phyloP scores from a whole-genome alignment of 2,113 vertebrate genomes.

The Emydura subglobosa region DNA sequence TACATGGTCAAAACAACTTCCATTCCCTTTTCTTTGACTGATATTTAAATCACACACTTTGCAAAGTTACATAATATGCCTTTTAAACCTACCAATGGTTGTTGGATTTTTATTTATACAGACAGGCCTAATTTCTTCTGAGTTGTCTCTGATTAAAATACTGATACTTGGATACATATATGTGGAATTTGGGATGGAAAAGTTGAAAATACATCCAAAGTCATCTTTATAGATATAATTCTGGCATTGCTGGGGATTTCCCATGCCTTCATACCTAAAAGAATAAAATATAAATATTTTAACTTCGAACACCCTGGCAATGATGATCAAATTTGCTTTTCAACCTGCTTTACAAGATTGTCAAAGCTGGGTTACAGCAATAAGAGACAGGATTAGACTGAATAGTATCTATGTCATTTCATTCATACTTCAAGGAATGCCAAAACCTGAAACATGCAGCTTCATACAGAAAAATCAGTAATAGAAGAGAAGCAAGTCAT shows the following conservation, averaged over 20 bases:
- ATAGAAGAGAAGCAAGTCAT: neutral
- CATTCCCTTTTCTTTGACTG: neutral
- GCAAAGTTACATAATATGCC: neutral
- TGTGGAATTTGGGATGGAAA: conserved; percentile 16
- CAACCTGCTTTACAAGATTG: neutral
- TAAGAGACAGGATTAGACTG: neutral
- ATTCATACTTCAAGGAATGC: neutral
- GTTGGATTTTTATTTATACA: conserved; percentile 55
- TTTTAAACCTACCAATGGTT: conserved; percentile 44
- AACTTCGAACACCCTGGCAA: neutral
- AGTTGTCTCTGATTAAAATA: conserved; percentile 46
- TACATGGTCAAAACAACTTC: neutral
- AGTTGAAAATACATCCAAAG: conserved; percentile 46
- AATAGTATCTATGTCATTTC: neutral
- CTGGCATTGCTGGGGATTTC: conserved; percentile 4
- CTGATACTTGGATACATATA: neutral
- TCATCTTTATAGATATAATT: neutral
- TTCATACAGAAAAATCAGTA: no score
- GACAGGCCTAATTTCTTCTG: conserved; percentile 50
- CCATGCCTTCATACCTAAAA: conserved; percentile 43
- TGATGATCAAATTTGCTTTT: neutral
- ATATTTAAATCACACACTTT: neutral
- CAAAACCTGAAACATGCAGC: neutral
- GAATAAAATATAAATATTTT: neutral
- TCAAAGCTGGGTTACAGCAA: neutral